Conservation (phyloP, 2,113 vertebrate genomes). For the Toxostoma redivivum region DNA sequence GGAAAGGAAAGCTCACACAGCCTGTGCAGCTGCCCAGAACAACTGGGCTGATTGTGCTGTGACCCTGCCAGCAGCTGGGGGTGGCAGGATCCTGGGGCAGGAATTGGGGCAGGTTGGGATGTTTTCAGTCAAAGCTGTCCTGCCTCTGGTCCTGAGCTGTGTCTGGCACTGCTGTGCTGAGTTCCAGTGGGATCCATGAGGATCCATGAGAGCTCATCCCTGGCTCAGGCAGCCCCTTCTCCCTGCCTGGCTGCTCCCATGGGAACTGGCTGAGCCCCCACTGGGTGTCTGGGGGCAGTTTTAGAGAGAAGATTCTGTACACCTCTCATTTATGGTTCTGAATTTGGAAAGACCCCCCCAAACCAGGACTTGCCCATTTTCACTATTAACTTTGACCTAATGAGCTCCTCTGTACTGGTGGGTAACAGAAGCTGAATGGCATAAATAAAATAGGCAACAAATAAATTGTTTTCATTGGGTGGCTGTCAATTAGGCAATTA, state of each 20-base stretch:
- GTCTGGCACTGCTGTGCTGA: not conserved
- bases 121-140: not conserved
- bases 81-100: not conserved
- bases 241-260: not conserved
- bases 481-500: not conserved
- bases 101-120: not conserved
- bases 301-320: not conserved
- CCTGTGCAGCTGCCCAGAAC: not conserved
- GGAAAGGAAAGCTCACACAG: not conserved
- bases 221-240: not conserved
- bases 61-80: not conserved
- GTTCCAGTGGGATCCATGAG: fast-evolving
- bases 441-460: not conserved
- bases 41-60: not conserved
- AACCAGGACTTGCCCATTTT: not conserved
- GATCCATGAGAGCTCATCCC: fast-evolving
- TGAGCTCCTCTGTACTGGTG: not conserved
- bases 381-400: not conserved
- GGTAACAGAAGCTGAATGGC: not conserved
- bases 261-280: not conserved
- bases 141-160: not conserved
- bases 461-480: not conserved
- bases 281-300: not conserved
- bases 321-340: not conserved
- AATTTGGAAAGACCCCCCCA: not conserved